Evolutionary conservation across 2,113 vertebrate genomes (phyloP), one percentile per base, ranked within the genome.

Genomic region (Aramus guarauna): DNA sequence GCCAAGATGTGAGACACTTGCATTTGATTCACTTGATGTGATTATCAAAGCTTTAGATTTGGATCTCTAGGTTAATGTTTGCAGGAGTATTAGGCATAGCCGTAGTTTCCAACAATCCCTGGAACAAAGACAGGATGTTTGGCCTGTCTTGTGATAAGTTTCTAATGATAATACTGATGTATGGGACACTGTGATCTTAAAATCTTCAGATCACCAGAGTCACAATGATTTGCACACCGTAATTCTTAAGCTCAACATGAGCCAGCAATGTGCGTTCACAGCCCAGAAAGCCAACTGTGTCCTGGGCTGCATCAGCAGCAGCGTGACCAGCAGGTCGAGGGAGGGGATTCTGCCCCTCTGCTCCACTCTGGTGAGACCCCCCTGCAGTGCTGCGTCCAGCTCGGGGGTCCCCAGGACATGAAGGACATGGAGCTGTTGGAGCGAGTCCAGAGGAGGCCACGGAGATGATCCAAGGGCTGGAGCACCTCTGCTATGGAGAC

Each of bases 91-190:
- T 30, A 94, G 73, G 75, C 52, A 79, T 1, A 85, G 81, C 59
- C 0, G 1, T 2, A 48, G 78, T 66, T 95, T 86, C 56, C 58
- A 85, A 6, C 68, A 77, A 26, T 45, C 91, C 88, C 84, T 87
- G 66, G 50, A 92, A 93, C 92, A 91, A 94, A 89, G 83, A 76
- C 91, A 95, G 91, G 80, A 94, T 92, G 80, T 95, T 87, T 80
- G n/a, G 88, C 56, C 73, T 94, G 69, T 69, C 83, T 47, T 43
- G 74, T 75, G 88, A 48, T 92, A 92, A 95, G 88, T 79, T 72
- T 87, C 34, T 89, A 87, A 71, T 77, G 90, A 83, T 68, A 87
- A 92, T 71, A 85, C 55, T 73, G 72, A 83, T 85, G 68, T 53
- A 53, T 5, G 2, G 85, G 83, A 94, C 80, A 87, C 20, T 15